Conservation (phyloP, 2,113 vertebrate species). For the Girardinichthys multiradiatus region DNA sequence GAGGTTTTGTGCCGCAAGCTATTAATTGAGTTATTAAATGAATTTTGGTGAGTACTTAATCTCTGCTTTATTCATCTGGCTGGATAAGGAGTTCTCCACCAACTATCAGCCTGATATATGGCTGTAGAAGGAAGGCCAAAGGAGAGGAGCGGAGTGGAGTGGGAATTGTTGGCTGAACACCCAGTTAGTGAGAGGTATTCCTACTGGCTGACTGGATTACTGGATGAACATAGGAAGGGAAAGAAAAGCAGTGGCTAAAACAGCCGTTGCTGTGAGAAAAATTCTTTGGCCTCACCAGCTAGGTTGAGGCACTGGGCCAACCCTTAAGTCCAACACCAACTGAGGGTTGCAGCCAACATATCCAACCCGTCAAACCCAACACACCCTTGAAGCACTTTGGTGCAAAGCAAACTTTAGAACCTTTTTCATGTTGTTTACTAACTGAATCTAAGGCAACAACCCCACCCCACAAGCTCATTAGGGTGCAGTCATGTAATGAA, state of each 20-base stretch:
- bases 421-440: conserved; percentile 11
- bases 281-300: conserved; percentile 59
- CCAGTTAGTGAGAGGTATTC: conserved; percentile 60
- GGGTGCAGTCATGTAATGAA: conserved; percentile 38
- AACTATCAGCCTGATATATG: conserved; percentile 72
- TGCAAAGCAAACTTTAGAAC: conserved; percentile 33
- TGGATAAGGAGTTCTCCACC: conserved; percentile 52
- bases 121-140: conserved; percentile 55
- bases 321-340: conserved; percentile 39
- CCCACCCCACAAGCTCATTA: conserved; percentile 33
- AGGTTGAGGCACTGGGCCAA: conserved; percentile 58
- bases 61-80: conserved; percentile 73
- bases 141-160: conserved; percentile 54
- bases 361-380: conserved; percentile 30
- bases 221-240: conserved; percentile 33
- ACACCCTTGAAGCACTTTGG: conserved; percentile 36
- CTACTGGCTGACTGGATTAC: conserved; percentile 31
- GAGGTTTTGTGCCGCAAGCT: conserved; percentile 46
- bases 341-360: conserved; percentile 39
- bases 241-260: conserved; percentile 42
- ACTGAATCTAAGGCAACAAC: conserved; percentile 26
- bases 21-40: conserved; percentile 68
- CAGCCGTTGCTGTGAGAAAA: conserved; percentile 66
- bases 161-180: conserved; percentile 68
- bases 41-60: conserved; percentile 67